Evolutionary conservation across 2,113 vertebrate species (phyloP), one percentile per base, ranked within the genome.

Genomic region (Talpa occidentalis): DNA sequence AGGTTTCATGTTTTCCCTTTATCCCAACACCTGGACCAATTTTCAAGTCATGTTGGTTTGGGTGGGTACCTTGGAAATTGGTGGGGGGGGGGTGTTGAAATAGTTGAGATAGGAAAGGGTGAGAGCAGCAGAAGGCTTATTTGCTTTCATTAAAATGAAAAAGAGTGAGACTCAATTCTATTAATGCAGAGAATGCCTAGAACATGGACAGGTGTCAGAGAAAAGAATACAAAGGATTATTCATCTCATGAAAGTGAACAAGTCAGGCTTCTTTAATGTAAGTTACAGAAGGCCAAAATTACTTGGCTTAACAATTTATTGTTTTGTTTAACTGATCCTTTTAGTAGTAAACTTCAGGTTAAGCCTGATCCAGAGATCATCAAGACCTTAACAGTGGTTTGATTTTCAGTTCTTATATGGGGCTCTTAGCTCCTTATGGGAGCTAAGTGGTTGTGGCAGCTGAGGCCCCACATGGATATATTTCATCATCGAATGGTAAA

Each of bases 71-170:
- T 88, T 93, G 86, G 67, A 67, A 88, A 42, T 22, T 28, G 17
- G 35, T 35, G 4, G 37, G 15, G 44, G 14, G 35, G 42, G 4
- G 37, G 15, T 40, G 14, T 67, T 81, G 47, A 80, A 92, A 92
- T 59, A 80, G 32, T 78, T 76, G 64, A 90, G 35, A 17, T 21
- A 59, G 30, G 72, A 88, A 74, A 93, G 81, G 35, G 8, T 14
- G 6, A 47, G 32, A 28, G 35, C 3, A 77, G 21, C 32, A 54
- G 44, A 70, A 96, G 77, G 5, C 32, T 42, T 60, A 47, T 66
- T 94, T 85, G n/a, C 60, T 86, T 97, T 89, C 24, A n/a, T 96
- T 92, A 52, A 52, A 52, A 52, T 52, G 60, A 85, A 60, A 76
- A 42, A 52, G 42, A 47, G 8, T 89, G 67, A 94, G 80, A 70